Evolutionary conservation across 2,888 invertebrate genomes (phyloP), one percentile per base, ranked within the genome.

Genomic region (Crocallis elinguaria): DNA sequence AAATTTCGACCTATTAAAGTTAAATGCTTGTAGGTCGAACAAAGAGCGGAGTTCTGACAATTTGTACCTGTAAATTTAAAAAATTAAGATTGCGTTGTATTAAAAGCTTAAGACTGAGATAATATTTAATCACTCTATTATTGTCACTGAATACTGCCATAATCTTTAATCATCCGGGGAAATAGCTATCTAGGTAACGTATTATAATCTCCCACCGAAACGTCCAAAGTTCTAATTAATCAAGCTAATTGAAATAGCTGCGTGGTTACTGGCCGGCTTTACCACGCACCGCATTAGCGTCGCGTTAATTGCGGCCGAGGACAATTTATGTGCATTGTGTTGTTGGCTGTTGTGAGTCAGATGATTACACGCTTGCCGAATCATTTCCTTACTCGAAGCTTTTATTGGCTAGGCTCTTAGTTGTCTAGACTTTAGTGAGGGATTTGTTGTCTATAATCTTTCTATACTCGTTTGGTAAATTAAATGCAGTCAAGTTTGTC

Each of bases 201-300:
- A n/a, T n/a, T 17, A 43, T 38, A 30, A 30, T 50, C 27, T 27
- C 21, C n/a, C 27, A 30, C 30, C 30, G 17, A 23, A 46, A 42
- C 32, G 37, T 30, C 16, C 37, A 23, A 37, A 38, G 25, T 44
- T 33, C 23, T 38, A 53, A 53, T 60, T 42, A 53, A 48, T 55
- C 51, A 55, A 49, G 55, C 55, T 57, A 62, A 61, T 64, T 59
- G 59, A 62, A 60, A 61, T 55, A 43, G 38, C 50, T 39, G 49
- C 49, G 42, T 37, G 25, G 42, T 43, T 33, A 19, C 19, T 19
- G 37, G 43, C 49, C 54, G 38, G 53, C 44, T 53, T 54, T 54
- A 54, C 37, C 43, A 50, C 50, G 56, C 46, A 57, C 39, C 49
- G 45, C 55, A 64, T 64, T 60, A 57, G 57, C 53, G 55, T 61